Conservation (phyloP, 2,888 invertebrate species). For the Xylophagus ater region DNA sequence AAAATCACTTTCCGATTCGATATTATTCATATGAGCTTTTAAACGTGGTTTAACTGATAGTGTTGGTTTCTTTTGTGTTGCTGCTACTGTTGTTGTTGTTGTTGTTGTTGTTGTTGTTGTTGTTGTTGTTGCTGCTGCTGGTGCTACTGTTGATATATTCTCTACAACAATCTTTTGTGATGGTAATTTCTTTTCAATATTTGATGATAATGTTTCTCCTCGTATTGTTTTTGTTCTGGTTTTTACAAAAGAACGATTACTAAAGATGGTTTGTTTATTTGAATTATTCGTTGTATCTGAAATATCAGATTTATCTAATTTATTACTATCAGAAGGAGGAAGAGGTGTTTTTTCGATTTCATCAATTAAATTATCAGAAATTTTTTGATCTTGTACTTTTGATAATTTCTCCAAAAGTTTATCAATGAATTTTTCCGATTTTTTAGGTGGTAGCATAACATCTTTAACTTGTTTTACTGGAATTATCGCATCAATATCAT, state of each 20-base stretch:
- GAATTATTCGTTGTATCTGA: no score
- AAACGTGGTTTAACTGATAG: constrained; percentile 16
- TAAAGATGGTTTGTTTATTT: no score
- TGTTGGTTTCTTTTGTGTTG: constrained; percentile 15
- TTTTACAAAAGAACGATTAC: no score
- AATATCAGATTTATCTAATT: no score
- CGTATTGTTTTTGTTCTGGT: no score
- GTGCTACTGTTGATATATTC: no score
- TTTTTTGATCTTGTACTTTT: constrained; percentile 4
- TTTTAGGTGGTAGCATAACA: neutral
- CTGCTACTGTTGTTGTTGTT: neutral
- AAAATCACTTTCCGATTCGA: constrained; percentile 25
- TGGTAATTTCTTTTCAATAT: no score
- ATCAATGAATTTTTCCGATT: constrained; percentile 14
- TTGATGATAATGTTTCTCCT: no score
- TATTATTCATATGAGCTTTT: constrained; percentile 18
- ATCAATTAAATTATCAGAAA: no score
- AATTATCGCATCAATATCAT: neutral
- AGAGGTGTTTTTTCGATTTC: neutral
- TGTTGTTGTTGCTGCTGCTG: neutral
- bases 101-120: neutral
- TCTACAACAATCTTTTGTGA: no score
- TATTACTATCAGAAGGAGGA: no score
- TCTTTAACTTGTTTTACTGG: constrained; percentile 1
- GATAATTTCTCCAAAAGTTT: constrained; percentile 12